Evolutionary conservation across 2,888 invertebrate genomes (phyloP).

Genomic region (Bhutanitis thaidina): DNA sequence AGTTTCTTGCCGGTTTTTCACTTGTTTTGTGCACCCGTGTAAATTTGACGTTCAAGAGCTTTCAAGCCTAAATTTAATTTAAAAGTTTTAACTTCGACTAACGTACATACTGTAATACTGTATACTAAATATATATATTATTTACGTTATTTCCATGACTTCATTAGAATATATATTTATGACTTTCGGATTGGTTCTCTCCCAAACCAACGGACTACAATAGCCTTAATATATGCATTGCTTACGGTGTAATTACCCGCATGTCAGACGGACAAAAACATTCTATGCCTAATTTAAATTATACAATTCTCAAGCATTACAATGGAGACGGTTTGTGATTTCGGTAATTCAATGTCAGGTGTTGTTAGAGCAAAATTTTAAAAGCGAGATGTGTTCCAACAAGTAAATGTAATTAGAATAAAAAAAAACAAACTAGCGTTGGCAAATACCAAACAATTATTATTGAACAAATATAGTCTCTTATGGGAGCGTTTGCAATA

Average conservation of each 20-base stretch:
- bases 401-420: conserved; percentile 1
- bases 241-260: neutral
- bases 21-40: no score
- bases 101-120: no score
- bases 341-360: conserved; percentile 1
- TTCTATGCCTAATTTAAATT: neutral
- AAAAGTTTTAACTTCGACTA: no score
- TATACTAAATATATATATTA: no score
- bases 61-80: no score
- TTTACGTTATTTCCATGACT: no score
- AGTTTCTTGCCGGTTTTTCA: no score
- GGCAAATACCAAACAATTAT: no score
- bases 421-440: conserved; percentile 3
- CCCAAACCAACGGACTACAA: neutral
- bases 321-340: neutral
- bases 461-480: no score
- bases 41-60: no score
- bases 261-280: neutral
- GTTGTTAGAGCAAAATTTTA: neutral
- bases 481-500: no score
- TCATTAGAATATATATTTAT: no score
- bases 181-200: neutral
- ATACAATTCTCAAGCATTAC: neutral
- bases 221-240: neutral
- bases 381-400: conserved; percentile 2